phyloP scores from a whole-genome alignment of 35 echinoderm and acorn worm genomes.

The Lytechinus pictus region DNA sequence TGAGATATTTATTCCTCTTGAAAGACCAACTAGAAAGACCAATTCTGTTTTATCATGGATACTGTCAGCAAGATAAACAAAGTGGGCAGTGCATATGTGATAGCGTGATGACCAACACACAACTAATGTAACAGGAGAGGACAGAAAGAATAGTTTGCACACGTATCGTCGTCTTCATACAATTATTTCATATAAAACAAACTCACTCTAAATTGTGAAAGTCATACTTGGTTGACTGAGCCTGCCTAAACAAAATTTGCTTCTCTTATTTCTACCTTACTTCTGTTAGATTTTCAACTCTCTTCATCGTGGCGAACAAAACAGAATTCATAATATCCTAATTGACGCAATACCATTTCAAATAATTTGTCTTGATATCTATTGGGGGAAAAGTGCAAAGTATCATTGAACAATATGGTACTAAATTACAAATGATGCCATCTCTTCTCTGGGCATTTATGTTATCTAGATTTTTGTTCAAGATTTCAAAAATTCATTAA shows the following conservation, averaged over 20 bases:
- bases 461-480: no score
- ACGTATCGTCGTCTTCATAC: background rate
- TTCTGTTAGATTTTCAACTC: background rate
- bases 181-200: background rate
- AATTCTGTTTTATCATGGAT: background rate
- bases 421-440: background rate
- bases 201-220: slow-evolving; percentile 12
- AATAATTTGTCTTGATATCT: background rate
- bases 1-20: background rate
- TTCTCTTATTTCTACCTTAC: background rate
- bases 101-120: background rate
- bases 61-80: background rate
- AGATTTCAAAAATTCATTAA: background rate
- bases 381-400: background rate
- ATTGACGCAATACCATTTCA: background rate
- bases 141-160: background rate
- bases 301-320: background rate
- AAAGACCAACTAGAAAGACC: background rate
- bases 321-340: background rate
- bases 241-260: background rate
- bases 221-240: background rate
- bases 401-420: background rate
- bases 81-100: background rate
- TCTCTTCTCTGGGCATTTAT: background rate
- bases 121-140: background rate